These are phyloP conservation scores for Eutolmus rufibarbis DNA, from an alignment of 2,888 invertebrate species.

Conservation along the genomic window DNA sequence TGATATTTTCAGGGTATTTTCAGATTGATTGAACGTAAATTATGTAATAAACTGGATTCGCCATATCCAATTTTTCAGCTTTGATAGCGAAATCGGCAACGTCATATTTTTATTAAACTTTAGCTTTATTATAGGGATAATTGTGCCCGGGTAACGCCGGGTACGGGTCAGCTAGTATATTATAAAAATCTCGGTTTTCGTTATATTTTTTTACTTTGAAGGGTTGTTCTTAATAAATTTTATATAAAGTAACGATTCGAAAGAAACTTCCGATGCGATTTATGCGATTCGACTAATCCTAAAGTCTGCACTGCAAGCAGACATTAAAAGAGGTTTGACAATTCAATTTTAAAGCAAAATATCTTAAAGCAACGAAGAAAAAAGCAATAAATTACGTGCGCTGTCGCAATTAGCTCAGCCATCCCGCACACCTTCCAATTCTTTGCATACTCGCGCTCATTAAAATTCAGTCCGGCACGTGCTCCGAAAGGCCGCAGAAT, in stretches of 20 bases:
- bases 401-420: neutral
- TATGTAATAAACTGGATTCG: too few species aligned
- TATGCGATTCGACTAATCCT: neutral
- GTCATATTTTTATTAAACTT: too few species aligned
- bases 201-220: neutral
- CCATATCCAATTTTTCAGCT: too few species aligned
- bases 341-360: neutral
- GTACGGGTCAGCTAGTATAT: too few species aligned
- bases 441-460: neutral
- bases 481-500: neutral
- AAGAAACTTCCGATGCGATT: too few species aligned
- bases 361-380: neutral
- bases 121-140: too few species aligned
- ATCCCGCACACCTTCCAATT: neutral
- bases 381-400: neutral
- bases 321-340: neutral
- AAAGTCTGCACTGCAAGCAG: neutral
- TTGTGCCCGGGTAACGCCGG: too few species aligned
- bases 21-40: too few species aligned
- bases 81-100: too few species aligned
- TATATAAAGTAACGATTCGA: neutral
- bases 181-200: too few species aligned
- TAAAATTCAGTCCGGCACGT: neutral
- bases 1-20: too few species aligned
- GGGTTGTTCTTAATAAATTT: neutral